Evolutionary conservation across 2,797 vertebrate species (phyloP).

Genomic region (Silurus aristotelis): DNA sequence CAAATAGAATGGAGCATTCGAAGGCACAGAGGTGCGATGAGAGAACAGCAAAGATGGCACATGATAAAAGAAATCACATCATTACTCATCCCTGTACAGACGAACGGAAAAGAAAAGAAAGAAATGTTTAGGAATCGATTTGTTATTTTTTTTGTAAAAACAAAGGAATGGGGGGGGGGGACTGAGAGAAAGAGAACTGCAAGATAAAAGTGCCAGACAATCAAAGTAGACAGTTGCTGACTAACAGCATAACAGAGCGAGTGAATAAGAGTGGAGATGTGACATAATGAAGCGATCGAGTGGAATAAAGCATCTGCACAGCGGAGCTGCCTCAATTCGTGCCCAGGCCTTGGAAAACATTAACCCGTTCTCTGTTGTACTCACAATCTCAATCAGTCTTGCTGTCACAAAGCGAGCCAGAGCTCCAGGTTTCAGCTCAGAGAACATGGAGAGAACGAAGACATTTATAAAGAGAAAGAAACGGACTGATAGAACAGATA

Average conservation of each 20-base stretch:
- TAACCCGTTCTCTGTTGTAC: neutral
- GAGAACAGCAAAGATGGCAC: neutral
- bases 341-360: neutral
- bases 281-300: conserved; percentile 18
- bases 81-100: conserved; percentile 46
- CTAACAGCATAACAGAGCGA: conserved; percentile 21
- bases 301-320: neutral
- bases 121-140: conserved; percentile 37
- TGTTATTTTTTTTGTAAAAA: conserved; percentile 45
- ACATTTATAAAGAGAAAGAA: neutral
- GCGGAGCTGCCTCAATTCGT: conserved; percentile 4
- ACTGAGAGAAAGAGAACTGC: conserved; percentile 53
- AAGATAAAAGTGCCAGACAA: conserved; percentile 55
- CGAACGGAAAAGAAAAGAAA: conserved; percentile 31
- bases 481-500: neutral
- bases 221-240: conserved; percentile 40
- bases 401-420: conserved; percentile 3
- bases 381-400: neutral
- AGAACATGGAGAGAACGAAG: neutral
- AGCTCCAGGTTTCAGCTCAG: neutral
- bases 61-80: neutral
- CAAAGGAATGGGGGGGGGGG: conserved; percentile 24
- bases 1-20: neutral
- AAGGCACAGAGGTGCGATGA: neutral
- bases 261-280: conserved; percentile 28